A percentile compares a stretch with the other conserved stretches of the same genome.
Evolutionary conservation across 2,888 invertebrate genomes (phyloP).

Genomic region (Patella ulyssiponensis): DNA sequence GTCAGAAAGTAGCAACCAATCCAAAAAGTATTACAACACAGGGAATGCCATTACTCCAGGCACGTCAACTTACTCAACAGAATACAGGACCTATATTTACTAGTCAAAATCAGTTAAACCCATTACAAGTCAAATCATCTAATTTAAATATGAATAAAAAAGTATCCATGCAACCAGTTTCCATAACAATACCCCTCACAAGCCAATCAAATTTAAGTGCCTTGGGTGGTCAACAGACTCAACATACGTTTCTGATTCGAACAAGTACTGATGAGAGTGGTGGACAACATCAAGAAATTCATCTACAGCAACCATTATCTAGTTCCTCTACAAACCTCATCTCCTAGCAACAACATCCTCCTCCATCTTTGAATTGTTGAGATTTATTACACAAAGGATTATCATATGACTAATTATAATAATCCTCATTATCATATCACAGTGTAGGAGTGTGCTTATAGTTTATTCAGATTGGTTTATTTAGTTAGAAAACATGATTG

Average conservation of each 20-base stretch:
- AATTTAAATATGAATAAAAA: slow-evolving; percentile 44
- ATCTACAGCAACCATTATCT: slow-evolving; percentile 45
- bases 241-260: slow-evolving; percentile 53
- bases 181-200: slow-evolving; percentile 55
- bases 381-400: too few relatives aligned
- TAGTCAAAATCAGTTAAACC: slow-evolving; percentile 17
- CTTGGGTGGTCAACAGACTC: slow-evolving; percentile 32
- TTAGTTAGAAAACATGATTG: too few relatives aligned
- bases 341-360: slow-evolving; percentile 34
- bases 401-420: too few relatives aligned
- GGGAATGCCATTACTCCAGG: slow-evolving; percentile 14
- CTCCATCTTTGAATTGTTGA: too few relatives aligned
- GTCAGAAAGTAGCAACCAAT: slow-evolving; percentile 4
- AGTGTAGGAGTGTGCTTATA: too few relatives aligned
- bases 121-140: slow-evolving; percentile 26
- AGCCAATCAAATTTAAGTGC: slow-evolving; percentile 44
- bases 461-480: too few relatives aligned
- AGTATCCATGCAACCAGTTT: slow-evolving; percentile 58
- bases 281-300: slow-evolving; percentile 48
- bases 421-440: too few relatives aligned
- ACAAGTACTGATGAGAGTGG: slow-evolving; percentile 42
- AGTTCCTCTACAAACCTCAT: slow-evolving; percentile 41
- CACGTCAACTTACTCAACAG: background rate
- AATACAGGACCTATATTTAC: slow-evolving; percentile 12
- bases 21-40: slow-evolving; percentile 21